Base-by-base conservation (phyloP, 2,888 invertebrate genomes). In the Caenorhabditis sinica region DNA sequence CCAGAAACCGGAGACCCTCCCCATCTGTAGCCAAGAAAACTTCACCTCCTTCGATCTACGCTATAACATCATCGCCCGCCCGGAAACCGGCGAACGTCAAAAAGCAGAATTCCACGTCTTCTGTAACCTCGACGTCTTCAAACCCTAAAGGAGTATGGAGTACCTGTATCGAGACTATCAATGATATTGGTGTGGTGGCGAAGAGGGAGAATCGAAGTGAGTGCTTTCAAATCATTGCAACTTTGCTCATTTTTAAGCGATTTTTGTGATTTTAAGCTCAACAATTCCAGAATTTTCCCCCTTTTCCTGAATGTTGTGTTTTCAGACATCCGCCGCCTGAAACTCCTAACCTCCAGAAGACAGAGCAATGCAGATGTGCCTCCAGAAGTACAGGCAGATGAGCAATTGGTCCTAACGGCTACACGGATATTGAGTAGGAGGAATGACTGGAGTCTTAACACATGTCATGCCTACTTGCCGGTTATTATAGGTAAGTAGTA, bases 391-490 rank as follows among this genome's bases (percentile, higher is more conserved):
- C 40, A 40, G 28, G 28, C 68, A 2, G 63, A 77, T 51, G 79
- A 83, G 53, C 58, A 51, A 43, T 53, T 79, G 49, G 66, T 71
- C 13, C 28, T 77, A 1, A 69, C 69, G 20, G 77, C 83, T 23
- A 53, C 71, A 0, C 51, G 68, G 9, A 61, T 79, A 13, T n/a
- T 84, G 36, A 84, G 69, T 36, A n/a, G 33, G 20, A 61, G 51
- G 25, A 65, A 76, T 45, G 81, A 81, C 23, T 84, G 84, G 84
- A 20, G 68, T 0, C 25, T 84, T 40, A 84, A 84, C 49, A 66
- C 76, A 2, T 84, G 84, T 53, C 75, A 76, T 49, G 66, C 72
- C 20, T 84, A 76, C 65, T 23, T 84, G 6, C 58, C 76, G 3
- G 60, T 71, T n/a, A 49, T 84, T 11, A 71, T 76, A 43, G 83